Evolutionary conservation across 2,888 invertebrate genomes (phyloP), one percentile per base, ranked within the genome.

Genomic region (Conops quadrifasciatus): DNA sequence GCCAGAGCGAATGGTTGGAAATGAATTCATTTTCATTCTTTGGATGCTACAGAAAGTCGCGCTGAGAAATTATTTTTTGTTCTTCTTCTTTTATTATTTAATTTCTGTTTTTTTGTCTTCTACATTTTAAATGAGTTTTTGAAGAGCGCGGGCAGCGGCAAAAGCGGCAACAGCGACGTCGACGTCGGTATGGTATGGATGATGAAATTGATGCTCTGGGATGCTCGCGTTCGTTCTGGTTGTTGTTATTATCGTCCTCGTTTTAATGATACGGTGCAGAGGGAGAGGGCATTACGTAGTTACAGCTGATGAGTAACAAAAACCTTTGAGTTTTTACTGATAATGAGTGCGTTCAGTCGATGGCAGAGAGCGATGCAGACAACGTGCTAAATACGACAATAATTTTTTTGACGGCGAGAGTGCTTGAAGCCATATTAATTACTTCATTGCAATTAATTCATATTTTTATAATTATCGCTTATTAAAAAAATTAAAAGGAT

Each of bases 21-120:
- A 67, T 67, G 62, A 36, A 30, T 68, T 68, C 68, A 68, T 68
- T 68, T 68, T 62, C 68, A 68, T 68, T 68, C 59, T 43, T 21
- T 45, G 28, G 24, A 11, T 62, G 62, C 45, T 16, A n/a, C n/a
- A n/a, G n/a, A n/a, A n/a, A n/a, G n/a, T n/a, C n/a, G n/a, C n/a
- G n/a, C n/a, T n/a, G n/a, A n/a, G n/a, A n/a, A n/a, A n/a, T 49
- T 11, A 43, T 47, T 2, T 47, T 63, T 63, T 63, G 59, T 28
- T 59, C 59, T 24, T 59, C 59, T 36, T 36, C 36, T 36, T 36
- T 36, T 36, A 36, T 9, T 36, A 36, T 56, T 43, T 59, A 45
- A 67, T 58, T 63, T 63, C 43, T 1, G 45, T 67, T 24, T 67
- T 67, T 67, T 67, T 56, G 53, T 56, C 56, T 67, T 59, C 28